Conservation (phyloP, 2,113 vertebrate species). For the Dolichotis patagonum region DNA sequence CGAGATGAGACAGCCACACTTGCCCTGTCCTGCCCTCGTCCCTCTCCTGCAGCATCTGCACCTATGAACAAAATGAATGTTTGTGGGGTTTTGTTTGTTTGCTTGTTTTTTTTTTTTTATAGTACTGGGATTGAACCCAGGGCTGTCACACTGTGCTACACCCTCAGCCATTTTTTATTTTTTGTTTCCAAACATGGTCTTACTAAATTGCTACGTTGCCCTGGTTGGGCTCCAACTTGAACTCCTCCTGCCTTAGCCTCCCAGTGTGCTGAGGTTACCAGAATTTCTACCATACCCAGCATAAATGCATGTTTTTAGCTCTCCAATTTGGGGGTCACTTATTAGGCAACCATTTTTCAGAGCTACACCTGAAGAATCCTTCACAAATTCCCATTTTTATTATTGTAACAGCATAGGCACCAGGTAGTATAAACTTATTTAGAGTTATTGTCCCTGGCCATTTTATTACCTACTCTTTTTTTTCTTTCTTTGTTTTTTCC, state of each 20-base stretch:
- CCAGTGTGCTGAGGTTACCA: too few species aligned
- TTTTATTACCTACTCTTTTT: neutral
- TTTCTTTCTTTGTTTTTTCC: too few species aligned
- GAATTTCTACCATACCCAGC: neutral
- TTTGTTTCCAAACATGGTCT: neutral
- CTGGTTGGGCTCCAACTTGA: neutral
- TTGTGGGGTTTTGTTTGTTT: too few species aligned
- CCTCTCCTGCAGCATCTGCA: neutral
- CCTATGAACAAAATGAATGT: neutral
- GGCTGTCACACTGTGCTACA: neutral
- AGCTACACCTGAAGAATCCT: neutral
- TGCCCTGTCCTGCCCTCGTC: neutral
- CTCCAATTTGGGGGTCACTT: neutral
- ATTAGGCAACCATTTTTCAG: neutral
- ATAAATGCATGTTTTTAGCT: neutral
- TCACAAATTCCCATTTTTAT: neutral
- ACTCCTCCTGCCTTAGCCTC: too few species aligned
- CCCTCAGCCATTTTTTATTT: neutral
- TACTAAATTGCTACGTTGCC: neutral
- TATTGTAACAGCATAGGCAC: neutral
- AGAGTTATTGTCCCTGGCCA: neutral
- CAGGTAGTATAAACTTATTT: neutral
- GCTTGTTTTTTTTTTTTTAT: neutral
- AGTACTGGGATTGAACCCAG: neutral
- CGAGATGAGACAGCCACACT: neutral